Conservation (phyloP, 2,888 invertebrate species). For the Keiferia lycopersicella region DNA sequence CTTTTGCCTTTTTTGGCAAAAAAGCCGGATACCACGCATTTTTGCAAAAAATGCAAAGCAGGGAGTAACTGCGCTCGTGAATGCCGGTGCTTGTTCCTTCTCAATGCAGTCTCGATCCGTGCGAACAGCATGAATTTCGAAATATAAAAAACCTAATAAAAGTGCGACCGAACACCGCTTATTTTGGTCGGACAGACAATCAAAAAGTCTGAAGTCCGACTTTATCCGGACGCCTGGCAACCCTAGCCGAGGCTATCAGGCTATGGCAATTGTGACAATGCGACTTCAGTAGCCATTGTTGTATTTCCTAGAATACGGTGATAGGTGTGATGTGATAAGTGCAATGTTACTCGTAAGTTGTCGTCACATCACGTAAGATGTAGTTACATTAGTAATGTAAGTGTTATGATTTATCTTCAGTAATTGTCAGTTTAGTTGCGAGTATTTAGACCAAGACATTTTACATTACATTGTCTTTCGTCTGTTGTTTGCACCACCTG, state of each 20-base stretch:
- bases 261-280: constrained; percentile 10
- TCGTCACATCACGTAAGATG: background rate
- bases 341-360: background rate
- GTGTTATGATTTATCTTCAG: background rate
- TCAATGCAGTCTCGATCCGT: too few relatives aligned
- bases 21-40: too few relatives aligned
- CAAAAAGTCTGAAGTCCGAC: too few relatives aligned
- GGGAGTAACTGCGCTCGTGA: too few relatives aligned
- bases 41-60: too few relatives aligned
- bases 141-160: too few relatives aligned
- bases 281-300: constrained; percentile 8
- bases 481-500: background rate
- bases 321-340: constrained; percentile 3
- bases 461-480: background rate
- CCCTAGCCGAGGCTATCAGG: background rate
- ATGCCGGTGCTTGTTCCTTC: too few relatives aligned
- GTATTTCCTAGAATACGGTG: constrained; percentile 17
- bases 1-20: too few relatives aligned
- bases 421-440: background rate
- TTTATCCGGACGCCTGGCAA: too few relatives aligned
- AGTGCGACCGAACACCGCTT: too few relatives aligned
- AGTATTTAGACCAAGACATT: constrained; percentile 8
- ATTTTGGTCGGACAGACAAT: too few relatives aligned
- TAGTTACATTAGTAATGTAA: background rate
- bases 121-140: too few relatives aligned